phyloP scores from a whole-genome alignment of 2,797 vertebrate species.

The Hippoglossus hippoglossus region DNA sequence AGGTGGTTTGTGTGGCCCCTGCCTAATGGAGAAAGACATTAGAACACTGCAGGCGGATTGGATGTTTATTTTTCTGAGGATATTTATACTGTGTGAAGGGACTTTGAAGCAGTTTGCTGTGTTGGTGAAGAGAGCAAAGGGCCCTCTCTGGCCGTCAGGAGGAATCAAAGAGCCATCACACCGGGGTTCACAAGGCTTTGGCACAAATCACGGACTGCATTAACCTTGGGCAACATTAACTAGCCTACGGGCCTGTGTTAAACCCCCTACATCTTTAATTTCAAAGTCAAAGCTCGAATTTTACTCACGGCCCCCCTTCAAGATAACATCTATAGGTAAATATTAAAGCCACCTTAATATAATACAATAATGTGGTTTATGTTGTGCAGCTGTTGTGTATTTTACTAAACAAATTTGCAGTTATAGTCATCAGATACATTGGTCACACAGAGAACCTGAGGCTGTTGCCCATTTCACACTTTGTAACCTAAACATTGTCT shows the following conservation, averaged over 20 bases:
- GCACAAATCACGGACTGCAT: not conserved
- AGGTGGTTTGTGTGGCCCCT: slow-evolving; percentile 44
- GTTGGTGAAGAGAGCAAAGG: slow-evolving; percentile 22
- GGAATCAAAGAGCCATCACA: slow-evolving; percentile 41
- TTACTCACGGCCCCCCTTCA: not conserved
- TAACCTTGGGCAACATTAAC: not conserved
- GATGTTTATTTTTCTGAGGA: slow-evolving; percentile 79
- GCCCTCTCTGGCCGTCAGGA: slow-evolving; percentile 35
- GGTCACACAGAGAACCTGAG: not conserved
- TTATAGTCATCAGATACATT: not conserved
- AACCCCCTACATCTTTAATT: not conserved
- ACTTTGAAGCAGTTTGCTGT: slow-evolving; percentile 78
- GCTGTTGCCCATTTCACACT: no score
- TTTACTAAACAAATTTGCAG: not conserved
- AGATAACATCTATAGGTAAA: not conserved
- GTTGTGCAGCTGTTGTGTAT: not conserved
- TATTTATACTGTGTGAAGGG: slow-evolving; percentile 73
- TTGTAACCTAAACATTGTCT: no score
- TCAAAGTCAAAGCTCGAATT: not conserved
- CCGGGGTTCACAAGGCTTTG: slow-evolving; percentile 20
- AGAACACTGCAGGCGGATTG: slow-evolving; percentile 63
- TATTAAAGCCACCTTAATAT: not conserved
- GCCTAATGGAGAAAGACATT: slow-evolving; percentile 69
- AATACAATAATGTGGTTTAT: not conserved
- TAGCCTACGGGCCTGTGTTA: not conserved